A percentile compares a stretch with the other conserved stretches of the same genome.
Conservation (phyloP, 1,140 invertebrate genomes). For the Aphaenogaster floridana region DNA sequence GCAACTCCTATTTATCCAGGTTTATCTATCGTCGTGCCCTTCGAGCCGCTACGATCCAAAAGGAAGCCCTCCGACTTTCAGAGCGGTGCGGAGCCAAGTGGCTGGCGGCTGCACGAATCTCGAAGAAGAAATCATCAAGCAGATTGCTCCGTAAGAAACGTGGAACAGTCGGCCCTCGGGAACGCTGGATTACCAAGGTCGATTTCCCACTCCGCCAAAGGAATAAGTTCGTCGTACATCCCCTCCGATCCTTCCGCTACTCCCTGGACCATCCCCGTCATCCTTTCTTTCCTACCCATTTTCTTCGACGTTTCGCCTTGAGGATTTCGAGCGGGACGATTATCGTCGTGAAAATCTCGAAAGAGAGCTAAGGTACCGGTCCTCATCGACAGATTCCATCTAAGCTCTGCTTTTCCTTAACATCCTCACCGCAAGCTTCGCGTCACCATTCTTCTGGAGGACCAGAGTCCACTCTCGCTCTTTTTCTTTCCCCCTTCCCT, state of each 20-base stretch:
- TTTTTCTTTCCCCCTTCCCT: constrained; percentile 22
- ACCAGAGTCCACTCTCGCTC: constrained; percentile 18
- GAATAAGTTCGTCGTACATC: constrained; percentile 64
- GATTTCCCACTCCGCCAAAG: constrained; percentile 75
- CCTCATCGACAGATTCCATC: constrained; percentile 77
- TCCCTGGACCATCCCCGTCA: neutral
- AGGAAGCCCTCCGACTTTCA: constrained; percentile 47
- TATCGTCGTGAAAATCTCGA: constrained; percentile 78
- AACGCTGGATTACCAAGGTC: constrained; percentile 75
- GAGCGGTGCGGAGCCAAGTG: constrained; percentile 53
- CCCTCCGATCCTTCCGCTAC: neutral
- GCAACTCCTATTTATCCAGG: constrained; percentile 56
- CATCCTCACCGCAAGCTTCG: constrained; percentile 35
- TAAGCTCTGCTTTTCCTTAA: constrained; percentile 61
- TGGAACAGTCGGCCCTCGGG: constrained; percentile 63
- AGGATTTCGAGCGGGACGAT: constrained; percentile 75
- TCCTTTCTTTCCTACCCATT: constrained; percentile 45
- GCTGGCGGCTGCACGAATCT: constrained; percentile 30
- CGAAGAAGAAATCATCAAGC: constrained; percentile 67
- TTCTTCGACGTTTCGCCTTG: constrained; percentile 63
- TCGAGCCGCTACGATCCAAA: neutral
- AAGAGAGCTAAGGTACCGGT: constrained; percentile 66
- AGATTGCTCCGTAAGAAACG: constrained; percentile 72
- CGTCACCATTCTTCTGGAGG: constrained; percentile 28
- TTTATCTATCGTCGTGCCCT: constrained; percentile 37